These are phyloP conservation scores for Coptodon rendalli DNA, from an alignment of 2,113 vertebrate species.

Conservation along the genomic window DNA sequence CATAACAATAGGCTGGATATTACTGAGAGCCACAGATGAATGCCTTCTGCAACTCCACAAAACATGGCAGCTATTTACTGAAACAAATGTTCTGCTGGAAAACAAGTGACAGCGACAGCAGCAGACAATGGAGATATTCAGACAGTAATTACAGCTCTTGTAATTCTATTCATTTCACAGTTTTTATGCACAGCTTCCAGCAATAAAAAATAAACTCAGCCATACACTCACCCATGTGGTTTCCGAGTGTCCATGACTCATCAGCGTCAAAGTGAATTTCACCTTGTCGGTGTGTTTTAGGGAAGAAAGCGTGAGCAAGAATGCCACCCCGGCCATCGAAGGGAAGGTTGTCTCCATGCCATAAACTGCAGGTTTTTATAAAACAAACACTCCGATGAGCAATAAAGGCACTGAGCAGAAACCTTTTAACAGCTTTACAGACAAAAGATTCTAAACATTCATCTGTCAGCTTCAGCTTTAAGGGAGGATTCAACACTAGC, in stretches of 20 bases:
- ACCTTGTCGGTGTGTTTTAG: slow-evolving; percentile 85
- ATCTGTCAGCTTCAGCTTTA: not conserved
- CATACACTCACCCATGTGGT: slow-evolving; percentile 78
- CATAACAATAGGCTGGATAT: not conserved
- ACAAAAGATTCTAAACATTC: not conserved
- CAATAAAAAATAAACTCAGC: not conserved
- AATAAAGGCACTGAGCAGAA: not conserved
- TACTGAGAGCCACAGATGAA: not conserved
- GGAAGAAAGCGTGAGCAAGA: slow-evolving; percentile 93
- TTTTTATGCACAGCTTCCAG: not conserved
- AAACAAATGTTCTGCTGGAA: not conserved
- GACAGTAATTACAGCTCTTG: not conserved
- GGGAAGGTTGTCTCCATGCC: slow-evolving; percentile 89
- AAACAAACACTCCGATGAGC: not conserved
- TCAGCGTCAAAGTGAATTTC: slow-evolving; percentile 95
- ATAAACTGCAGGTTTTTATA: slow-evolving; percentile 72
- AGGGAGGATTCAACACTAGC: not conserved
- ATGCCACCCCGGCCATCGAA: slow-evolving; percentile 92
- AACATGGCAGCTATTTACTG: not conserved
- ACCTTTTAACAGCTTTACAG: not conserved
- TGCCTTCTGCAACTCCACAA: not conserved
- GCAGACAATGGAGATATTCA: not conserved
- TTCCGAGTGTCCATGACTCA: slow-evolving; percentile 89
- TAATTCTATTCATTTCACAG: not conserved
- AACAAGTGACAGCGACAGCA: not conserved